phyloP scores from a whole-genome alignment of 2,888 invertebrate species.

The Reticulitermes lucifugus region DNA sequence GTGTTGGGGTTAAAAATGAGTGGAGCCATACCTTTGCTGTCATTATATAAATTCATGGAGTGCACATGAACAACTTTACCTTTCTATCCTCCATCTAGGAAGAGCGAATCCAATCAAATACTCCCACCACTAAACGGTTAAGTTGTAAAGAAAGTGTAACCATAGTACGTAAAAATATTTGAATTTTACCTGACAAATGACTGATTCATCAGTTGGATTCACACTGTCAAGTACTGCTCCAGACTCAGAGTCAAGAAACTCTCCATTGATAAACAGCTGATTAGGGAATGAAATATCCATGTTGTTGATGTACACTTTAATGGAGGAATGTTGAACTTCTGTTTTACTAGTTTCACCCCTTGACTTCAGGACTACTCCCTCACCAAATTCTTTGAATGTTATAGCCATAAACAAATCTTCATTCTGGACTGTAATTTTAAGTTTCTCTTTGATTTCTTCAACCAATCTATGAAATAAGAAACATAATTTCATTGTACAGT shows the following conservation, averaged over 20 bases:
- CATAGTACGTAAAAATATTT: too few species aligned
- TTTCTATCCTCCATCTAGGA: too few species aligned
- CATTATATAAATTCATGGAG: too few species aligned
- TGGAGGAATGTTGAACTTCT: constrained; percentile 78
- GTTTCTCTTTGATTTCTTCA: constrained; percentile 90
- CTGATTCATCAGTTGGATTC: constrained; percentile 88
- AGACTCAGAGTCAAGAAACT: constrained; percentile 83
- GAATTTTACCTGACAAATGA: constrained; percentile 74
- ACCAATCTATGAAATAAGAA: constrained; percentile 70
- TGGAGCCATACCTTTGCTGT: too few species aligned
- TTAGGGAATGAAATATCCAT: constrained; percentile 87
- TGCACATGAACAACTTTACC: too few species aligned
- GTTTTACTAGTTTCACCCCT: constrained; percentile 70
- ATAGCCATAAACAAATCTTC: constrained; percentile 25
- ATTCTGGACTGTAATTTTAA: constrained; percentile 27
- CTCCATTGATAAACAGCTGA: constrained; percentile 92
- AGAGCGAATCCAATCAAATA: too few species aligned
- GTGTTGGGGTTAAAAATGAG: too few species aligned
- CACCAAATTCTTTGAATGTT: constrained; percentile 75
- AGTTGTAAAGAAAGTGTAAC: too few species aligned
- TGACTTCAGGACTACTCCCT: constrained; percentile 73
- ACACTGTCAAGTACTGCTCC: constrained; percentile 72
- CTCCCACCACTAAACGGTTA: too few species aligned
- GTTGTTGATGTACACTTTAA: constrained; percentile 84
- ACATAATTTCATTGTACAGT: background rate